Evolutionary conservation across 2,113 vertebrate species (phyloP).

Genomic region (Tapirus terrestris): DNA sequence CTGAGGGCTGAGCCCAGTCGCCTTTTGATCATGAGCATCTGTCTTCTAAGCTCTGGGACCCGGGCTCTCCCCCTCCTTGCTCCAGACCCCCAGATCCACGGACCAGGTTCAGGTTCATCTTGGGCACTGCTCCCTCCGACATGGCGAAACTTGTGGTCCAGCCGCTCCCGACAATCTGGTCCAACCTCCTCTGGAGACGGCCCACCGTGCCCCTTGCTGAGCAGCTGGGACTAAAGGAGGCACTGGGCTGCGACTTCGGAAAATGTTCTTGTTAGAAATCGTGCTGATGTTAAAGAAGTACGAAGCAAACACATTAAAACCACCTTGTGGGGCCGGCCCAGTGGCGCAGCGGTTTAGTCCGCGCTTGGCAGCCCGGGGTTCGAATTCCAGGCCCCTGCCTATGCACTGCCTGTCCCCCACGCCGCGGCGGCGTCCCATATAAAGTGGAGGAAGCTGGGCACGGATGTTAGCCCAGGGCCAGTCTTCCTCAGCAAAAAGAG

Average conservation of each 20-base stretch:
- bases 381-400: too few species aligned
- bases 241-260: background rate
- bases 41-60: background rate
- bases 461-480: too few species aligned
- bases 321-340: too few species aligned
- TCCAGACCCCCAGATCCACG: background rate
- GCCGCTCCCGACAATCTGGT: background rate
- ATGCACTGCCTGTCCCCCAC: too few species aligned
- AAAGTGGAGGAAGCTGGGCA: too few species aligned
- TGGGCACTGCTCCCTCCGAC: background rate
- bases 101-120: background rate
- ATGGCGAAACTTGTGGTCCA: background rate
- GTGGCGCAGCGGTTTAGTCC: too few species aligned
- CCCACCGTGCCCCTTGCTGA: background rate
- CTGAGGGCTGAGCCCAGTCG: background rate
- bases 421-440: too few species aligned
- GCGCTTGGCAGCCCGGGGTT: too few species aligned
- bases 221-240: background rate
- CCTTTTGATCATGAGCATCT: background rate
- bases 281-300: too few species aligned
- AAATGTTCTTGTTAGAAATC: too few species aligned
- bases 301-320: too few species aligned
- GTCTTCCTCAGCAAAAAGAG: too few species aligned
- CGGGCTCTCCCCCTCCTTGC: background rate
- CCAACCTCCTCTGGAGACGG: background rate